Evolutionary conservation across 2,888 invertebrate genomes (phyloP).

Genomic region (Syrphus vitripennis): DNA sequence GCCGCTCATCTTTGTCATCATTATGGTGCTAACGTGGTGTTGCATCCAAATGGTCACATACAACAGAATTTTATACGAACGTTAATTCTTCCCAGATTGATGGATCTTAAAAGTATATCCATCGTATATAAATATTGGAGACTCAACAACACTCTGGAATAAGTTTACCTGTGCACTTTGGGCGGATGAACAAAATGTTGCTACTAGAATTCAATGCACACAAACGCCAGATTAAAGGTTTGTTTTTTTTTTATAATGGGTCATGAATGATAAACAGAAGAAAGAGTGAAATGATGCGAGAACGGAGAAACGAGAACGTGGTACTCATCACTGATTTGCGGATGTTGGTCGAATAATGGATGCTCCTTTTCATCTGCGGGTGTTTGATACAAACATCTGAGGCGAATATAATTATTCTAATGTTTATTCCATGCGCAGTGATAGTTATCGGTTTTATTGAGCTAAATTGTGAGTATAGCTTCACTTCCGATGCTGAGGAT

Average conservation of each 20-base stretch:
- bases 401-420: conserved; percentile 1
- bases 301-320: no score
- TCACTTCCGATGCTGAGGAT: conserved; percentile 18
- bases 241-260: conserved; percentile 55
- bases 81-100: neutral
- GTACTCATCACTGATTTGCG: conserved; percentile 68
- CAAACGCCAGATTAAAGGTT: conserved; percentile 63
- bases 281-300: conserved; percentile 58
- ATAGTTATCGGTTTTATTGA: conserved; percentile 11
- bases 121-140: conserved; percentile 25
- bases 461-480: neutral
- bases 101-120: conserved; percentile 41
- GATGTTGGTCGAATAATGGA: conserved; percentile 58
- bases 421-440: neutral
- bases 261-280: conserved; percentile 68
- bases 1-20: conserved; percentile 69
- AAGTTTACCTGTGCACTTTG: neutral
- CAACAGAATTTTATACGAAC: neutral
- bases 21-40: conserved; percentile 66
- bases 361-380: conserved; percentile 37
- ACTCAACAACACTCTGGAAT: neutral
- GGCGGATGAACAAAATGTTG: conserved; percentile 64
- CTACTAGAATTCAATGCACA: conserved; percentile 71
- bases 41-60: conserved; percentile 60
- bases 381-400: neutral